Conservation (phyloP, 2,888 invertebrate species). For the Drosophila subquinaria region DNA sequence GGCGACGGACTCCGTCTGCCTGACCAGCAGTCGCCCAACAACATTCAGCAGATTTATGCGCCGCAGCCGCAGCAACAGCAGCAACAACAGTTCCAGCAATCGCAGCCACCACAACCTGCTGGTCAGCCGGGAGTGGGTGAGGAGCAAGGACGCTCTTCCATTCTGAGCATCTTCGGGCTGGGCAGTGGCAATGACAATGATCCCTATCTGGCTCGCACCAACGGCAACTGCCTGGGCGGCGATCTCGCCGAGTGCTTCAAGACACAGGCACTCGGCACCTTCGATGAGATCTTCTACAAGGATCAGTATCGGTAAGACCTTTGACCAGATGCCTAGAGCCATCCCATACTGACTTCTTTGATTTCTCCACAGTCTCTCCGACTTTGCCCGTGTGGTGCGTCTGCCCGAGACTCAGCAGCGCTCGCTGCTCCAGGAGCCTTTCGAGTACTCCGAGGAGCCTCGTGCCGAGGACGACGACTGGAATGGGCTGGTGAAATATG, state of each 20-base stretch:
- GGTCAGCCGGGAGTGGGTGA: constrained; percentile 70
- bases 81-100: constrained; percentile 66
- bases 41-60: constrained; percentile 69
- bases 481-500: constrained; percentile 92
- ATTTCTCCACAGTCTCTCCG: constrained; percentile 87
- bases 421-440: constrained; percentile 90
- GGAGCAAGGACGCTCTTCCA: constrained; percentile 88
- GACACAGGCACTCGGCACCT: constrained; percentile 90
- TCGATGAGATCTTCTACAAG: constrained; percentile 92
- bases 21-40: constrained; percentile 81
- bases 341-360: not conserved
- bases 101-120: constrained; percentile 63
- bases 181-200: constrained; percentile 93
- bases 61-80: constrained; percentile 72
- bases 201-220: constrained; percentile 91
- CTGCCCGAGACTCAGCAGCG: constrained; percentile 90
- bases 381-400: constrained; percentile 90
- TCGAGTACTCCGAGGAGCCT: constrained; percentile 90
- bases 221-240: constrained; percentile 91
- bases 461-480: constrained; percentile 92
- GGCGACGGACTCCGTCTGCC: constrained; percentile 88
- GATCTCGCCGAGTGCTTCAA: constrained; percentile 95
- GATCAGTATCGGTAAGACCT: constrained; percentile 86
- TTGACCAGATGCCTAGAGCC: not conserved
- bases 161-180: constrained; percentile 92